These are phyloP conservation scores for Dynastes maya DNA, from an alignment of 2,888 invertebrate genomes.

Conservation along the genomic window DNA sequence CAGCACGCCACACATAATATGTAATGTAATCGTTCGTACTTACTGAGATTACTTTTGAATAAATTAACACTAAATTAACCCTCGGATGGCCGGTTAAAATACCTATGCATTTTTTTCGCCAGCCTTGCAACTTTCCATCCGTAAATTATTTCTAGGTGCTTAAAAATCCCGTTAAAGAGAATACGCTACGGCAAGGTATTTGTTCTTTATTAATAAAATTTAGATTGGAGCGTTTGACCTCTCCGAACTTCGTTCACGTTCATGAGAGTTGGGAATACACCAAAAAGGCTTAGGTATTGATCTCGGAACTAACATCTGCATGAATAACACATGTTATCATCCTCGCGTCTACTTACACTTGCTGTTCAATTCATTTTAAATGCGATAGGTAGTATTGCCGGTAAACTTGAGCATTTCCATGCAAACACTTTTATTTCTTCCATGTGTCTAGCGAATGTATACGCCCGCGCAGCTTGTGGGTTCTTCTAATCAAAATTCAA, in stretches of 20 bases:
- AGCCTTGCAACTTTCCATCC: neutral
- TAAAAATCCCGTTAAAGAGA: constrained; percentile 8
- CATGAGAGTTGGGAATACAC: constrained; percentile 25
- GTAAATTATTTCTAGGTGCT: constrained; percentile 1
- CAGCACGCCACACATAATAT: neutral
- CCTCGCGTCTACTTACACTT: constrained; percentile 25
- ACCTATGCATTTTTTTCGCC: neutral
- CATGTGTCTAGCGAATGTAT: neutral
- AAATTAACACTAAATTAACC: neutral
- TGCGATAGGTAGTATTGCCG: constrained; percentile 13
- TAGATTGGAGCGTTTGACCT: constrained; percentile 25
- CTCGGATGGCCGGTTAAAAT: neutral
- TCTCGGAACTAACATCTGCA: constrained; percentile 27
- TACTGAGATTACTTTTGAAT: neutral
- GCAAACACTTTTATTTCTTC: constrained; percentile 10
- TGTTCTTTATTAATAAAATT: constrained; percentile 35
- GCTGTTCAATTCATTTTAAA: constrained; percentile 40
- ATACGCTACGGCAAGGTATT: constrained; percentile 1
- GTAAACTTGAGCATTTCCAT: neutral
- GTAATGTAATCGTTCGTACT: neutral
- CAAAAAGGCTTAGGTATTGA: constrained; percentile 26
- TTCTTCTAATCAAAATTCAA: constrained; percentile 11
- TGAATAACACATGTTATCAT: constrained; percentile 41
- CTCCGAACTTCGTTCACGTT: constrained; percentile 20
- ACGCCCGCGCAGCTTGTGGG: neutral